phyloP scores from a whole-genome alignment of 2,113 vertebrate genomes.

The Sebastes schlegelii region DNA sequence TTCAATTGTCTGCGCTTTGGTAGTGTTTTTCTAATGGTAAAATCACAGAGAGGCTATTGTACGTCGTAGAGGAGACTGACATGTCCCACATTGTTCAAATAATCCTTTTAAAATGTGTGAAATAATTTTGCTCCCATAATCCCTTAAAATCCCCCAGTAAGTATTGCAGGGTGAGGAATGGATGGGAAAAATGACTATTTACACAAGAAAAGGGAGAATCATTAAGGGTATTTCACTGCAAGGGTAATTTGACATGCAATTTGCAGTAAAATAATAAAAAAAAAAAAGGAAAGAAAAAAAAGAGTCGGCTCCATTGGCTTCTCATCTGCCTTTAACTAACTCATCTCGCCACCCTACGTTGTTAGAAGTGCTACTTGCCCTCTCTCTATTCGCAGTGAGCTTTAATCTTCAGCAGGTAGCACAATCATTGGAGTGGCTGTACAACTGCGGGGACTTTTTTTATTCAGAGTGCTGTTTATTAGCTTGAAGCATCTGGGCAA shows the following conservation, averaged over 20 bases:
- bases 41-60: constrained; percentile 69
- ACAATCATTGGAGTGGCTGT: constrained; percentile 75
- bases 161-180: constrained; percentile 68
- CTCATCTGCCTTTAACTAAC: constrained; percentile 69
- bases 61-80: constrained; percentile 41
- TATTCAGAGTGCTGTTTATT: constrained; percentile 86
- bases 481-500: constrained; percentile 89
- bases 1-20: constrained; percentile 57
- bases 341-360: constrained; percentile 52
- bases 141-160: constrained; percentile 73
- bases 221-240: constrained; percentile 76
- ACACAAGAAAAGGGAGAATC: constrained; percentile 70
- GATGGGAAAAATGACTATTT: constrained; percentile 74
- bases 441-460: constrained; percentile 75
- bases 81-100: constrained; percentile 75
- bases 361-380: constrained; percentile 67
- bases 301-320: constrained; percentile 25
- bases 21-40: constrained; percentile 59
- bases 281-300: constrained; percentile 12
- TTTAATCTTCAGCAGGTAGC: constrained; percentile 77
- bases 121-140: constrained; percentile 76
- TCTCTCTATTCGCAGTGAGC: constrained; percentile 58
- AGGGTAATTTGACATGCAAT: constrained; percentile 80
- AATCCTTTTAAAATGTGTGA: constrained; percentile 81
- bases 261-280: constrained; percentile 73